phyloP scores from a whole-genome alignment of 2,797 vertebrate species.

The Hybognathus amarus region DNA sequence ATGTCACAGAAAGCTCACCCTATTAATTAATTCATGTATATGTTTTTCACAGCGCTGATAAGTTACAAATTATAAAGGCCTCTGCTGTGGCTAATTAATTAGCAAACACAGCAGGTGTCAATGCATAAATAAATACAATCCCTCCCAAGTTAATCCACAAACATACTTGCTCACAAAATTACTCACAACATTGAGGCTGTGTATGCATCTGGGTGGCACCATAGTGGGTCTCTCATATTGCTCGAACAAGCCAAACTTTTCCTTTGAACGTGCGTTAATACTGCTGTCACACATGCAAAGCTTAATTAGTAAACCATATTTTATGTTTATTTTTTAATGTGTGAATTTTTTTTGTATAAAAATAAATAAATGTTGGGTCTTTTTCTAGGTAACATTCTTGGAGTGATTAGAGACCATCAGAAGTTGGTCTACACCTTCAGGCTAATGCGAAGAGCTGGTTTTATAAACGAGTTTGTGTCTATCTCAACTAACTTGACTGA shows the following conservation, averaged over 20 bases:
- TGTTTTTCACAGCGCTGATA: conserved; percentile 76
- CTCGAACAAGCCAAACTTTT: conserved; percentile 25
- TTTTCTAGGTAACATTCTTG: conserved; percentile 91
- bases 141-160: conserved; percentile 63
- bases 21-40: conserved; percentile 77
- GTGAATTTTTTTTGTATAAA: too few relatives aligned
- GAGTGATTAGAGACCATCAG: conserved; percentile 92
- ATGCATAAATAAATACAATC: conserved; percentile 71
- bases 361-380: background rate
- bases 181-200: conserved; percentile 8
- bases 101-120: conserved; percentile 76
- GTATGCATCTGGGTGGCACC: conserved; percentile 27
- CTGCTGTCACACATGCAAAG: background rate
- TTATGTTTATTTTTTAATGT: background rate
- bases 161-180: conserved; percentile 10
- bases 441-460: conserved; percentile 95
- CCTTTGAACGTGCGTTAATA: conserved; percentile 27
- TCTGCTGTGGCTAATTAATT: conserved; percentile 77
- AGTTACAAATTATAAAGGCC: conserved; percentile 79
- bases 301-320: conserved; percentile 3
- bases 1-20: conserved; percentile 69
- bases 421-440: conserved; percentile 94
- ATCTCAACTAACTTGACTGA: conserved; percentile 96
- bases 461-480: conserved; percentile 98
- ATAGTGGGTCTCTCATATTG: conserved; percentile 4